phyloP scores from a whole-genome alignment of 2,797 vertebrate species.

The Telmatherina bonti region DNA sequence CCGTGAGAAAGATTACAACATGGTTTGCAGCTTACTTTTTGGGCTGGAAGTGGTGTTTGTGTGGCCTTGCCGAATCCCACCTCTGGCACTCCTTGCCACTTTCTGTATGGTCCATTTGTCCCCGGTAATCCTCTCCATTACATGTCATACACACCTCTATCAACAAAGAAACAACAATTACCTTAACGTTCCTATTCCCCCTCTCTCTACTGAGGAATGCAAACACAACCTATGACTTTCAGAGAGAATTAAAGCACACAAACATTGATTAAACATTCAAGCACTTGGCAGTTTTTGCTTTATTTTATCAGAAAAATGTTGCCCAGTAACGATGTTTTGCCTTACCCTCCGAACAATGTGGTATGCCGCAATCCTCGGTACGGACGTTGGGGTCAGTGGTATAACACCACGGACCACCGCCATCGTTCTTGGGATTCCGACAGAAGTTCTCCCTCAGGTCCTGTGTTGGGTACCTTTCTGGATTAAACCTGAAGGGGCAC shows the following conservation, averaged over 20 bases:
- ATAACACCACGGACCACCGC: constrained; percentile 96
- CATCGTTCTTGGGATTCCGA: constrained; percentile 94
- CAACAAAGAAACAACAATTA: constrained; percentile 32
- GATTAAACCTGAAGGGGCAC: constrained; percentile 84
- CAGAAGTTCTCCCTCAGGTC: constrained; percentile 97
- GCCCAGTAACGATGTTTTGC: neutral
- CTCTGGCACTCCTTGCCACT: constrained; percentile 95
- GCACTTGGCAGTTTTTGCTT: constrained; percentile 8
- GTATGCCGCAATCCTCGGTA: constrained; percentile 92
- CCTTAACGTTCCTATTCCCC: neutral
- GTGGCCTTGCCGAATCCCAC: constrained; percentile 92
- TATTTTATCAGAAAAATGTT: constrained; percentile 13
- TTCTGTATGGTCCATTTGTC: constrained; percentile 93
- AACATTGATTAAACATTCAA: constrained; percentile 19
- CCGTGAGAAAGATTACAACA: constrained; percentile 41
- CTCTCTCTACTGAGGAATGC: neutral
- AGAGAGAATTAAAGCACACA: neutral
- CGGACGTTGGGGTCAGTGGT: constrained; percentile 91
- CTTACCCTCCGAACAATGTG: constrained; percentile 94
- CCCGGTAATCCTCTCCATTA: constrained; percentile 93
- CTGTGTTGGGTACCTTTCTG: constrained; percentile 86
- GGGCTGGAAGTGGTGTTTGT: constrained; percentile 91
- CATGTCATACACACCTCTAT: constrained; percentile 94
- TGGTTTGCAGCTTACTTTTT: constrained; percentile 87
- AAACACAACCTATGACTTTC: constrained; percentile 13